Base-by-base conservation (phyloP, 2,113 vertebrate species). In the Naja naja region DNA sequence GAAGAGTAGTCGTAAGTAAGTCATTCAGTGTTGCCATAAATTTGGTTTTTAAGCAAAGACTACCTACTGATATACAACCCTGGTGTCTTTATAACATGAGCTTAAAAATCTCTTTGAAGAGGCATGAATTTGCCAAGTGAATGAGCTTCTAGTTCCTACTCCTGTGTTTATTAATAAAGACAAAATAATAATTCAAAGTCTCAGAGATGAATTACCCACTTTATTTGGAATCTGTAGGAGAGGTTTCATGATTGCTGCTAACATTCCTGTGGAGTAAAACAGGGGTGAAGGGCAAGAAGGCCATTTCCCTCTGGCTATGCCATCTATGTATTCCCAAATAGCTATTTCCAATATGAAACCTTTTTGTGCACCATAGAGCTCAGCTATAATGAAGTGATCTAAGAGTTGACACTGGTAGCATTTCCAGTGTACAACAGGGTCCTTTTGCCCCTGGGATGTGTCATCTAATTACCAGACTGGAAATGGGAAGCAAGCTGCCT, bases 331-430 rank as follows among this genome's bases (percentile, higher is more conserved):
- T 27, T 58, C 45, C 56, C 55, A 30, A n/a, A 87, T 90, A 89
- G 30, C 92, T 56, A 93, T 87, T 93, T 86, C 52, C 47, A 87
- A 56, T 47, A 54, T 16, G 30, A 87, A 43, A 30, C 58, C 47
- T 30, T 89, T 64, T 39, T 87, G 45, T 87, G 89, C 43, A 81
- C 25, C 8, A 43, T 34, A 60, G 43, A 90, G n/a, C 85, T 85
- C 49, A 74, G 85, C 89, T 43, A 55, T 91, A 93, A 93, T 93
- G 92, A 93, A 93, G 92, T 93, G 81, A 90, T 90, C 85, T 90
- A 53, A 91, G 86, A 91, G 2, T 3, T 93, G 93, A 56, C 90
- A 89, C 34, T 85, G 86, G 86, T 87, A 88, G 52, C 60, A 56
- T 81, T 91, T 91, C 53, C 55, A 91, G 87, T 87, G 53, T 64